Evolutionary conservation across 2,113 vertebrate species (phyloP).

Genomic region (Balaeniceps rex): DNA sequence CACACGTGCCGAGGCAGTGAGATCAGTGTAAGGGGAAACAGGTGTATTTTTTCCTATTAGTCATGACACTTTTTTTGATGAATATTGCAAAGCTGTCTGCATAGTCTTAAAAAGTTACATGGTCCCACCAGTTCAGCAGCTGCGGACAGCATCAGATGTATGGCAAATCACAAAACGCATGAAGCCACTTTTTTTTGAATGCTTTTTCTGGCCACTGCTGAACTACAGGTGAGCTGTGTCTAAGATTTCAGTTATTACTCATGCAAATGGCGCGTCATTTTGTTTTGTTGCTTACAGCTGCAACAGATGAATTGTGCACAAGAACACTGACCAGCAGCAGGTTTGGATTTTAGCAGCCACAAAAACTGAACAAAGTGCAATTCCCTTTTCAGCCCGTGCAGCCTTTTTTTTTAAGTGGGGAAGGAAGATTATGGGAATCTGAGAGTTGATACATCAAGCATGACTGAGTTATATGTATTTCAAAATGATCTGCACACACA

Average conservation of each 20-base stretch:
- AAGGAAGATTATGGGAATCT: neutral
- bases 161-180: neutral
- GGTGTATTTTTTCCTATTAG: neutral
- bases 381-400: neutral
- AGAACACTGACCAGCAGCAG: neutral
- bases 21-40: neutral
- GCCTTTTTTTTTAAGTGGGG: neutral
- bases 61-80: neutral
- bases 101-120: neutral
- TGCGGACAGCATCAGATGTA: neutral
- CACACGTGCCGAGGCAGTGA: rapidly evolving
- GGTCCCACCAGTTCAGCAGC: neutral
- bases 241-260: neutral
- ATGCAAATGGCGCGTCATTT: neutral
- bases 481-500: neutral
- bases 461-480: neutral
- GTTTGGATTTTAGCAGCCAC: neutral
- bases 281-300: neutral
- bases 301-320: neutral
- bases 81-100: neutral
- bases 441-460: neutral
- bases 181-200: neutral
- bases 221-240: neutral
- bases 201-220: neutral
- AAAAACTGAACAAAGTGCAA: neutral